These are phyloP conservation scores for Psix sp. DNA, from an alignment of 1,140 invertebrate genomes.

Conservation along the genomic window DNA sequence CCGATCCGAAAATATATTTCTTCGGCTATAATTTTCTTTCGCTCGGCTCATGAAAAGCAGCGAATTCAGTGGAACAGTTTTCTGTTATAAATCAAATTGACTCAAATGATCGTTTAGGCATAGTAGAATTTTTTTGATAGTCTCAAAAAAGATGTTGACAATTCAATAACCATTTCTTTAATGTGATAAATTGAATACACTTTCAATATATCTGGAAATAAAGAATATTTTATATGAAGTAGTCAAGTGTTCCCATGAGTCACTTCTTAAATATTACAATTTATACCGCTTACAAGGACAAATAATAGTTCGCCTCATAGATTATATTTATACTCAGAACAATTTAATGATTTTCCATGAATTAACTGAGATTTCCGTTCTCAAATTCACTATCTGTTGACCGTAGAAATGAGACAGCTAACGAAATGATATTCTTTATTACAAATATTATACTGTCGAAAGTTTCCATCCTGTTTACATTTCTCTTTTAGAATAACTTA, in stretches of 20 bases:
- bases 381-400: slow-evolving; percentile 4
- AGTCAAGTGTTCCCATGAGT: slow-evolving; percentile 9
- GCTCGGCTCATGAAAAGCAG: too few relatives aligned
- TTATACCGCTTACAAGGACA: slow-evolving; percentile 30
- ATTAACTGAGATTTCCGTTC: slow-evolving; percentile 3
- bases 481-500: slow-evolving; percentile 16
- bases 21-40: too few relatives aligned
- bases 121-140: too few relatives aligned
- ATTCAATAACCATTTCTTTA: too few relatives aligned
- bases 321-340: slow-evolving; percentile 26
- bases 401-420: slow-evolving; percentile 29
- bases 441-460: slow-evolving; percentile 9
- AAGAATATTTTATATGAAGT: slow-evolving; percentile 17
- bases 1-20: too few relatives aligned
- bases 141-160: too few relatives aligned
- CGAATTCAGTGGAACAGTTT: too few relatives aligned
- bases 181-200: too few relatives aligned
- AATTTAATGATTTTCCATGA: slow-evolving; percentile 10
- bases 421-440: slow-evolving; percentile 23
- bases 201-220: too few relatives aligned
- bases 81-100: too few relatives aligned
- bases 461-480: slow-evolving; percentile 29
- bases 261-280: slow-evolving; percentile 26
- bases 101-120: too few relatives aligned
- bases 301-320: slow-evolving; percentile 33